Evolutionary conservation across 2,113 vertebrate species (phyloP).

Genomic region (Ctenodactylus gundi): DNA sequence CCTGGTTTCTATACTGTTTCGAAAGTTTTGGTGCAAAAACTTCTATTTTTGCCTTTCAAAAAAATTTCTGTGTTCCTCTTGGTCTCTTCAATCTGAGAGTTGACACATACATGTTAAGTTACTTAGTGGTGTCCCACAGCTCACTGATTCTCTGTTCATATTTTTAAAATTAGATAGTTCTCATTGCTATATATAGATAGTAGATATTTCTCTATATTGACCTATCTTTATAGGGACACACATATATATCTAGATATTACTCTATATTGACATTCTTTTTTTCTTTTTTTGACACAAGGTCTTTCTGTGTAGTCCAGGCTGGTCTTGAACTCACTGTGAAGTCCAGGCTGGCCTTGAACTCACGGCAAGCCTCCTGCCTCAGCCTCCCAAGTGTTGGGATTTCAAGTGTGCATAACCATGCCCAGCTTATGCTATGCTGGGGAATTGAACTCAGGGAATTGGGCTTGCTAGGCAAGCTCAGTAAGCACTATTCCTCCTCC

Average conservation of each 20-base stretch:
- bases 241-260: neutral
- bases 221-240: neutral
- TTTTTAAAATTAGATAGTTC: neutral
- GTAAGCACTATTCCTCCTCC: too few relatives aligned
- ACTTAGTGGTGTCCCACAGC: neutral
- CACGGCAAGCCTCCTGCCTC: too few relatives aligned
- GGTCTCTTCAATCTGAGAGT: neutral
- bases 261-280: too few relatives aligned
- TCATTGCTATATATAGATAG: neutral
- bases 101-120: neutral
- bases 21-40: neutral
- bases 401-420: too few relatives aligned
- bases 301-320: too few relatives aligned
- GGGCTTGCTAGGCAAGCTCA: too few relatives aligned
- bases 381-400: too few relatives aligned
- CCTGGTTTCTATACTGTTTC: neutral
- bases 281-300: too few relatives aligned
- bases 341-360: too few relatives aligned
- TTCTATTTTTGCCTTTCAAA: neutral
- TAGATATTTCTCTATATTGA: neutral
- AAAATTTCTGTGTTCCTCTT: neutral
- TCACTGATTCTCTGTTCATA: neutral
- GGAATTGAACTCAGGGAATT: too few relatives aligned
- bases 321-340: too few relatives aligned
- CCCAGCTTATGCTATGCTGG: too few relatives aligned